Base-by-base conservation (phyloP, 1,140 invertebrate species). In the Ericerus pela region DNA sequence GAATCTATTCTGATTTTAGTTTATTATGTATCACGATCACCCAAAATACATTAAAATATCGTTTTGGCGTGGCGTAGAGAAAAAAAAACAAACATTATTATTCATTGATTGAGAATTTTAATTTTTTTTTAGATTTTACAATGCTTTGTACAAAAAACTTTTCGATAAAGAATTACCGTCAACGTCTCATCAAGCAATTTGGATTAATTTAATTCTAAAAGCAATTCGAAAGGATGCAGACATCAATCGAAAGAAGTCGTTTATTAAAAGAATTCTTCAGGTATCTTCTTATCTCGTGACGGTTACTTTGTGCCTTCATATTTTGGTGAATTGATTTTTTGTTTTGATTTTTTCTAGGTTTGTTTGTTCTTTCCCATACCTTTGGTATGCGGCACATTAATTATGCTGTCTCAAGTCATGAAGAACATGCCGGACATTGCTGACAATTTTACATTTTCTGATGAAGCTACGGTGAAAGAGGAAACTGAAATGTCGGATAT, bases 211-310 rank as follows among this genome's bases (percentile, higher is more conserved):
- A 24, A 68, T 96, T 2, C 92, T 82, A 67, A 83, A 88, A 64
- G 81, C 90, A 14, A 70, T 98, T 56, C 80, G 82, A 60, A 79
- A 78, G 55, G 95, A 99, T 73, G 70, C 68, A 16, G 79, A 83
- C 58, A 66, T 79, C 1, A 67, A 74, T 14, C 69, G 95, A 55
- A 74, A 88, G 0, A 78, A 80, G 67, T 84, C 89, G 8, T 95
- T 97, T 69, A 71, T 94, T 1, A 98, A 96, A 72, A 71, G 95
- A 56, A 69, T 96, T 31, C 72, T 97, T 31, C 92, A 96, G 72
- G 71, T 89, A 60, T 72, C 72, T 47, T 62, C 18, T 53, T 28
- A 12, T 47, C n/a, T n/a, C 6, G 10, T 22, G n/a, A n/a, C 18
- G 6, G 24, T 28, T 27, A 51, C 24, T 38, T 54, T 11, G 52